Base-by-base conservation (phyloP, 2,888 invertebrate genomes). In the Maniola hyperantus region DNA sequence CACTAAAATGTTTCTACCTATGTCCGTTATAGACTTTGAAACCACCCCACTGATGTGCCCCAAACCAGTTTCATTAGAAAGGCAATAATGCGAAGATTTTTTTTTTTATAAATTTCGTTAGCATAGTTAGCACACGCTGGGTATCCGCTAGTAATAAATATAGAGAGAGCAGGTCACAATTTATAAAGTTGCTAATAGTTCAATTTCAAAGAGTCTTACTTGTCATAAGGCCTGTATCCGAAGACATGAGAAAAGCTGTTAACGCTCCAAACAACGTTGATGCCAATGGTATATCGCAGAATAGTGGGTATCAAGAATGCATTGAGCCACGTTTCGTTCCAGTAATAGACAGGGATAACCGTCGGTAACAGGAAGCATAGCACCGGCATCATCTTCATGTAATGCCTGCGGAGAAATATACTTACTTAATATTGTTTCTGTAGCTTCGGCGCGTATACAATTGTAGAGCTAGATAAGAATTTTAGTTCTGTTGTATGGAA, bases 171-270 rank as follows among this genome's bases (percentile, higher is more conserved):
- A n/a, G 26, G 26, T 26, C 26, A 2, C 26, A 6, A 6, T 6
- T 7, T 6, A 34, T 34, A 34, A 34, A 34, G 42, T 42, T 13
- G 13, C 11, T 42, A 42, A 6, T 44, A 44, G 10, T 50, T 18
- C 20, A 1, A 20, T 50, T 36, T 36, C 5, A 13, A 48, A 48
- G 5, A 13, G 6, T 36, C 93, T 90, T 84, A 95, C 95, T 94
- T 94, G 85, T 99, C 98, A 84, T 97, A 99, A 4, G 99, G 98
- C 77, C 95, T 96, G 83, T 94, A 96, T 72, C 99, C 99, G 91
- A 96, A 98, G 76, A 96, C 95, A 82, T 98, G 98, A 0, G 98
- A 98, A 5, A 97, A 97, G 77, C 97, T 97, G 88, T 98, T 98
- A 7, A 98, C 97, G 72, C 97, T 91, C 98, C 98, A 99, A 0